Evolutionary conservation across 2,113 vertebrate genomes (phyloP).

Genomic region (Antechinus stuartii): DNA sequence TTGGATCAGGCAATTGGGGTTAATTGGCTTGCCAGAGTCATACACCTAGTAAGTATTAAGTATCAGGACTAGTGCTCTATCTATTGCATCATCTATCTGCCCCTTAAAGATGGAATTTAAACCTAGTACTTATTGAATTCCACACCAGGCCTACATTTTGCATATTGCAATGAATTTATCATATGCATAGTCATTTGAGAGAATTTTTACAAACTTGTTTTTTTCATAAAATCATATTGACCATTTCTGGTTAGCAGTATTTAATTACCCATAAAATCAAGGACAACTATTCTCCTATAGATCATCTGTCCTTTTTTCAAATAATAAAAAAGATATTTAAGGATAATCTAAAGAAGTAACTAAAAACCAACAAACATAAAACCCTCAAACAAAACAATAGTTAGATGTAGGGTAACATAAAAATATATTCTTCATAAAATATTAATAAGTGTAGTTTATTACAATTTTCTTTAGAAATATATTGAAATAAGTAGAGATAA

Average conservation of each 20-base stretch:
- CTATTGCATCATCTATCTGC: too few relatives aligned
- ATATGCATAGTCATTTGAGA: background rate
- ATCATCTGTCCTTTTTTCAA: background rate
- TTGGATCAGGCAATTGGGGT: too few relatives aligned
- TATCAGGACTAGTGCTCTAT: too few relatives aligned
- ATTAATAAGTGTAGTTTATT: background rate
- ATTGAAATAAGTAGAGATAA: background rate
- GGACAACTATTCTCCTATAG: background rate
- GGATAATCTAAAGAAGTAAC: background rate
- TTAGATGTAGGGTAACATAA: background rate
- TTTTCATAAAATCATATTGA: background rate
- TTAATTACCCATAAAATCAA: background rate
- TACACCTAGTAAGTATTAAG: too few relatives aligned
- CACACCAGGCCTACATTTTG: background rate
- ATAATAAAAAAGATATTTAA: conserved; percentile 31
- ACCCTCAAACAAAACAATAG: background rate
- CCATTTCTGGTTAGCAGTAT: background rate
- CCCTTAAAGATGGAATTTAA: background rate
- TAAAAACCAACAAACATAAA: conserved; percentile 14
- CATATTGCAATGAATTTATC: background rate
- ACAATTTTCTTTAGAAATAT: background rate
- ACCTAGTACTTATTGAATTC: background rate
- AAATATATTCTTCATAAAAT: background rate
- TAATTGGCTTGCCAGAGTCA: too few relatives aligned
- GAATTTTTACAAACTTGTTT: background rate